Percentiles rank a stretch among this genome's conserved stretches.
phyloP scores from a whole-genome alignment of 2,888 invertebrate species.

The Trichopoda pennipes region DNA sequence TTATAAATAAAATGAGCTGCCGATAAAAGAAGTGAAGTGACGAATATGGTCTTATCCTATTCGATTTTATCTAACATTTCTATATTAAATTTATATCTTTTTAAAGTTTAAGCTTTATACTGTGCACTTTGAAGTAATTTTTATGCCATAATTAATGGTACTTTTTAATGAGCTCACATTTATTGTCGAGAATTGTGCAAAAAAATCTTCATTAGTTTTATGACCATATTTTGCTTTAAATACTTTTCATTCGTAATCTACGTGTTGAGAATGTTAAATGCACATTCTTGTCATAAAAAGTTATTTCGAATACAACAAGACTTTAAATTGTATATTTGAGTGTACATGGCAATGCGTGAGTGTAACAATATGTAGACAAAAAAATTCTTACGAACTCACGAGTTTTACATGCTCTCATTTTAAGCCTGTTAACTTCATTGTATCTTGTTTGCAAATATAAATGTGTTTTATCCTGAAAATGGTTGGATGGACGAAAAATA shows the following conservation, averaged over 20 bases:
- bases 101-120: too few species aligned
- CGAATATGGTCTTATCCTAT: too few species aligned
- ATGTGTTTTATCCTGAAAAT: slow-evolving; percentile 24
- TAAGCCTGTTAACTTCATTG: slow-evolving; percentile 25
- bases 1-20: too few species aligned
- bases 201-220: slow-evolving; percentile 49
- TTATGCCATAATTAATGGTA: background rate
- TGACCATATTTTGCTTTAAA: slow-evolving; percentile 35
- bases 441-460: slow-evolving; percentile 3
- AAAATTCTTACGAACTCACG: background rate
- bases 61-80: too few species aligned
- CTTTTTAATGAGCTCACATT: slow-evolving; percentile 24
- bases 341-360: background rate
- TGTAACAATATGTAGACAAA: background rate
- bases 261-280: slow-evolving; percentile 32
- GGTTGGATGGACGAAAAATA: slow-evolving; percentile 16
- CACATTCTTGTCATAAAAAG: slow-evolving; percentile 55
- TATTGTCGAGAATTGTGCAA: background rate
- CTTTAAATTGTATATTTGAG: slow-evolving; percentile 40
- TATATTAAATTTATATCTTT: too few species aligned
- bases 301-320: slow-evolving; percentile 53
- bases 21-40: too few species aligned
- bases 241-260: slow-evolving; percentile 24
- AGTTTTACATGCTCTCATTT: slow-evolving; percentile 1
- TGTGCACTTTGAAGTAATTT: too few species aligned